Conservation (phyloP, 2,113 vertebrate genomes). For the Corythaeola cristata region DNA sequence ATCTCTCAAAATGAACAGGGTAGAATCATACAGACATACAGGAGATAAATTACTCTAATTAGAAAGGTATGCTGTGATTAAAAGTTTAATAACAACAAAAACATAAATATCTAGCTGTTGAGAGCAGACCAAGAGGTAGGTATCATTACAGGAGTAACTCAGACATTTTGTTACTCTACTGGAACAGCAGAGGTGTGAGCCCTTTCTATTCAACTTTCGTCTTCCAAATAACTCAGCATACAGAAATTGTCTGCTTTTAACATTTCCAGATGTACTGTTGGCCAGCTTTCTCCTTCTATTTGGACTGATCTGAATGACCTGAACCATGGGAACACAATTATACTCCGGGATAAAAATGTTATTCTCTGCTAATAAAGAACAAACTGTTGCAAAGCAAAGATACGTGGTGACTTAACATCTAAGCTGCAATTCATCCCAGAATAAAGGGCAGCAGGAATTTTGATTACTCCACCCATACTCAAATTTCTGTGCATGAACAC, state of each 20-base stretch:
- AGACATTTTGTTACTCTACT: background rate
- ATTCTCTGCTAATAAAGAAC: constrained; percentile 16
- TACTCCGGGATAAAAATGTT: constrained; percentile 5
- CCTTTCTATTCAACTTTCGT: background rate
- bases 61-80: background rate
- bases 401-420: background rate
- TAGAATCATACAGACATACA: background rate
- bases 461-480: background rate
- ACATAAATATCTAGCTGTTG: background rate
- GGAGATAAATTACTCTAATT: background rate
- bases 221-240: background rate
- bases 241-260: constrained; percentile 29
- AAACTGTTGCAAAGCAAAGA: constrained; percentile 29
- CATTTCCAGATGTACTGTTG: constrained; percentile 70
- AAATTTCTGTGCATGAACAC: background rate
- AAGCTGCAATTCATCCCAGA: background rate
- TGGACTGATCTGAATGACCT: constrained; percentile 21
- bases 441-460: background rate
- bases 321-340: constrained; percentile 19
- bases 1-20: background rate
- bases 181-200: background rate
- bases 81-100: background rate
- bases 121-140: background rate
- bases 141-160: background rate
- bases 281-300: constrained; percentile 30